Conservation (phyloP, 2,888 invertebrate species). For the Panopea generosa region DNA sequence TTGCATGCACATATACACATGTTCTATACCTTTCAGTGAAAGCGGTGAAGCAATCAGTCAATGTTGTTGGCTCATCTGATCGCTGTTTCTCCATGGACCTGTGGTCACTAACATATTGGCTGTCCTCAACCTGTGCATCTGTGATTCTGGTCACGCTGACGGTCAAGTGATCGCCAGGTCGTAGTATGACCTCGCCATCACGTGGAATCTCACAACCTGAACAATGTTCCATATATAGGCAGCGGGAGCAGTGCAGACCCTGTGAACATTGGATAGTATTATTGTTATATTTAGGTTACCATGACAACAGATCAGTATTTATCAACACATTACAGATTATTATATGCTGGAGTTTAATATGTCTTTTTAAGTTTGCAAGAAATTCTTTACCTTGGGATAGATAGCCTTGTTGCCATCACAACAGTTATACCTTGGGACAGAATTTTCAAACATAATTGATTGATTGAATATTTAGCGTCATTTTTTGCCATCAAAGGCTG, state of each 20-base stretch:
- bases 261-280: slow-evolving; percentile 75
- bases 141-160: slow-evolving; percentile 86
- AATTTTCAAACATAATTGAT: no score
- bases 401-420: no score
- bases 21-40: slow-evolving; percentile 87
- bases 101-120: slow-evolving; percentile 84
- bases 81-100: slow-evolving; percentile 86
- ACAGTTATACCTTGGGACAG: no score
- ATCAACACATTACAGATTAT: no score
- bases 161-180: slow-evolving; percentile 87
- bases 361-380: no score
- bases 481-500: no score
- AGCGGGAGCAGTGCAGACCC: slow-evolving; percentile 88
- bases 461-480: no score
- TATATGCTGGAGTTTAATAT: no score
- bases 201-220: slow-evolving; percentile 87
- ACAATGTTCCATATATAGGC: slow-evolving; percentile 87
- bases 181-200: slow-evolving; percentile 86
- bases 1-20: no score
- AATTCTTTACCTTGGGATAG: no score
- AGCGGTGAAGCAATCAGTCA: slow-evolving; percentile 88
- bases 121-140: slow-evolving; percentile 79
- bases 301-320: not conserved
- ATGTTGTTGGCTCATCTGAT: slow-evolving; percentile 87
- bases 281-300: not conserved